Base-by-base conservation (phyloP, 1,140 invertebrate genomes). In the Trichonephila clavata region DNA sequence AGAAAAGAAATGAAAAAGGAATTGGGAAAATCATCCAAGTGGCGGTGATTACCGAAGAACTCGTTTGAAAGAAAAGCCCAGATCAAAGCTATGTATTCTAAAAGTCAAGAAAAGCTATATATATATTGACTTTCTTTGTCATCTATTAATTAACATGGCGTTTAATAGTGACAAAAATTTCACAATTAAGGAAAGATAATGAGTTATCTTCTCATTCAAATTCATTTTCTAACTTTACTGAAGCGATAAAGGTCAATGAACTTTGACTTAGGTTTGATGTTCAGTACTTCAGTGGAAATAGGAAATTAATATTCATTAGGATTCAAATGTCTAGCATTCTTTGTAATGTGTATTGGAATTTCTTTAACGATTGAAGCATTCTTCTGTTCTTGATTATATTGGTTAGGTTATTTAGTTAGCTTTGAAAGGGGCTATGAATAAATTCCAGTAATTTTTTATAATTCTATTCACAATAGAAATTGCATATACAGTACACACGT, bases 131-230 rank as follows among this genome's bases (percentile, higher is more conserved):
- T 89, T 89, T 89, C 65, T 68, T 87, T 59, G 43, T n/a, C 65
- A 43, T 89, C 87, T 77, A 89, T 89, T 89, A 89, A 89, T 89
- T 89, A 89, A 71, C 63, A 24, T 65, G 24, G 32, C 87, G 57
- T 89, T 89, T 89, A 89, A 89, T 89, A 89, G 77, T 71, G 87
- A 89, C 87, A 89, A 89, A 89, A 89, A 89, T 89, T 89, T 60
- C 87, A 89, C 71, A 89, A 89, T 89, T 89, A 89, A 89, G 63
- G n/a, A 21, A 43, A 63, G 63, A 57, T n/a, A n/a, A 89, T 71
- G 65, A 89, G 50, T 89, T 65, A 68, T 50, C 10, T 43, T 43
- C 32, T 20, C 18, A 43, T 24, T 57, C 61, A 4, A 68, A 21
- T 39, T 39, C 32, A 21, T 88, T 39, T 50, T 50, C 61, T 68